Base-by-base conservation (phyloP, 1,140 invertebrate genomes). In the Bemisia tabaci region DNA sequence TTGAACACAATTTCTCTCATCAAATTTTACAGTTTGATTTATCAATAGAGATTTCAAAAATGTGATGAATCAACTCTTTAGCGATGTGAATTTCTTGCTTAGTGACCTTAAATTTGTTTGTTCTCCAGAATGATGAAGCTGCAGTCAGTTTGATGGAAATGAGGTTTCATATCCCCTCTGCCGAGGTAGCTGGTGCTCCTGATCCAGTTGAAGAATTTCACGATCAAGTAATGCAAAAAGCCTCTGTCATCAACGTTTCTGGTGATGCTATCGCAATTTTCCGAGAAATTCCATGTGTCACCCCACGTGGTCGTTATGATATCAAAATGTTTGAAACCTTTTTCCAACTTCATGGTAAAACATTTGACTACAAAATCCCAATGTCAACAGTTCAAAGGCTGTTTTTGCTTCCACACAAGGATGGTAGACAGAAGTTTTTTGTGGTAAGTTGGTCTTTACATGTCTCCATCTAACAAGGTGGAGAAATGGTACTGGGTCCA, bases 351-450 rank as follows among this genome's bases (percentile, higher is more conserved):
- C 97, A 99, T 76, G 97, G 97, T 79, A 99, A 99, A 85, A 98
- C 97, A 0, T 99, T 98, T 77, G 97, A 99, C 81, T 99, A 99
- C 80, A 99, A 99, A 80, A 98, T 99, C 72, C 94, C 96, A 0
- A 92, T 96, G 84, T 92, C 92, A 1, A 97, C 95, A 0, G 94
- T 99, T 17, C 80, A 97, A 11, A 84, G 97, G 24, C 77, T 99
- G 9, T 99, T 99, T 75, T 81, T 98, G 24, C 79, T 99, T 62
- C 97, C 96, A 0, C 96, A 99, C 75, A 97, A 96, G 77, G 97
- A 99, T 80, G 90, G 87, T n/a, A 80, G 97, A 9, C 96, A 98
- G 78, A 96, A 95, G 83, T 99, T 94, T 79, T 98, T 98, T 80
- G 95, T 98, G n/a, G 91, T 97, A 66, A 80, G 68, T 70, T 69